Evolutionary conservation across 2,797 vertebrate species (phyloP).

Genomic region (Cynodonichthys magdalenae): DNA sequence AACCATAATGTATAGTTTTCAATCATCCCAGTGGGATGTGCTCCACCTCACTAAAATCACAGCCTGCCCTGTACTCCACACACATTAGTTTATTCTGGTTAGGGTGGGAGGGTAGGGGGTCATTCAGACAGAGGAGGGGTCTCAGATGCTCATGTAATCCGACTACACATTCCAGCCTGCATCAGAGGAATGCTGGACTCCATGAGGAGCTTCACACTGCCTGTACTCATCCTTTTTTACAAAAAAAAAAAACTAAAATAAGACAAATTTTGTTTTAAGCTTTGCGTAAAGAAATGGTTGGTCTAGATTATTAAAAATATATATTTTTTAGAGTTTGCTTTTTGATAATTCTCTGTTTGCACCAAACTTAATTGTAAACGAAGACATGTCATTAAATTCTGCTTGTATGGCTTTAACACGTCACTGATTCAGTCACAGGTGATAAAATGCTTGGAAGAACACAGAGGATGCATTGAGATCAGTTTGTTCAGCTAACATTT

Average conservation of each 20-base stretch:
- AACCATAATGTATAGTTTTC: constrained; percentile 44
- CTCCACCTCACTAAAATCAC: constrained; percentile 46
- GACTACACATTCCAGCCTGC: constrained; percentile 62
- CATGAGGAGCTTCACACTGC: constrained; percentile 32
- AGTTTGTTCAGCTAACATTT: background rate
- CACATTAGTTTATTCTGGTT: constrained; percentile 37
- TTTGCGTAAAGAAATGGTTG: background rate
- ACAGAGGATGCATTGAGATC: too few relatives aligned
- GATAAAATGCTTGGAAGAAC: background rate
- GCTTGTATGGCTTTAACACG: background rate
- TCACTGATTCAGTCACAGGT: background rate
- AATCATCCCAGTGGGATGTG: constrained; percentile 45
- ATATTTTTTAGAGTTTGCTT: background rate
- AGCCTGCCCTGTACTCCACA: constrained; percentile 21
- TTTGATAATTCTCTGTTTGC: background rate
- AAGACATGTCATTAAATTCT: too few relatives aligned
- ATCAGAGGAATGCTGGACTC: constrained; percentile 61
- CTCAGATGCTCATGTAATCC: constrained; percentile 60
- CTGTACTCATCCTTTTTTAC: constrained; percentile 19
- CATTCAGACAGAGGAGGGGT: constrained; percentile 56
- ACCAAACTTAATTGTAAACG: background rate
- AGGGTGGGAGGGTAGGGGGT: constrained; percentile 50
- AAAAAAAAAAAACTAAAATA: constrained; percentile 13
- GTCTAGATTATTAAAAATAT: background rate
- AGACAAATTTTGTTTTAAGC: background rate